phyloP scores from a whole-genome alignment of 2,113 vertebrate species.

The Alligator sinensis region DNA sequence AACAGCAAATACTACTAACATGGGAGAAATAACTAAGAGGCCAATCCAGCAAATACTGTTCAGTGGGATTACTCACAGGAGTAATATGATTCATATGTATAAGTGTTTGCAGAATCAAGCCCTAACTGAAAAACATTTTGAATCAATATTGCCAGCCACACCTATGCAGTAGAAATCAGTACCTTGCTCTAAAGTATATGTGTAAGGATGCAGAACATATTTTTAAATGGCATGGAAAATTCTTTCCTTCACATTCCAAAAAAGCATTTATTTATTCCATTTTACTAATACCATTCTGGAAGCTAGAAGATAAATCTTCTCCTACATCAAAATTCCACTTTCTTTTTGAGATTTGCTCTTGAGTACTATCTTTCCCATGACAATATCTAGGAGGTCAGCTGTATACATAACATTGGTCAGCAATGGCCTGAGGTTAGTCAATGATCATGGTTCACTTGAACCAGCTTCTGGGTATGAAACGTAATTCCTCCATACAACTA shows the following conservation, averaged over 20 bases:
- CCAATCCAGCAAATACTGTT: neutral
- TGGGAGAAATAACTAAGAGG: neutral
- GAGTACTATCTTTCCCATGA: too few relatives aligned
- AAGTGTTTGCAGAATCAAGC: neutral
- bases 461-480: neutral
- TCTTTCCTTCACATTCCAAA: neutral
- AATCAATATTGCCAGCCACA: neutral
- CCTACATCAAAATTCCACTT: neutral
- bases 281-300: neutral
- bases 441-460: neutral
- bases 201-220: neutral
- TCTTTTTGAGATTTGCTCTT: neutral
- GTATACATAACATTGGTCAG: neutral
- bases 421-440: neutral
- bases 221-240: neutral
- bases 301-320: neutral
- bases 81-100: neutral
- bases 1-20: neutral
- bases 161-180: neutral
- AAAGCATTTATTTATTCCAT: neutral
- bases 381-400: too few relatives aligned
- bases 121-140: neutral
- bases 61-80: neutral
- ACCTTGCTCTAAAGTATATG: neutral
- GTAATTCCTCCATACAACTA: neutral